Evolutionary conservation across 2,888 invertebrate species (phyloP), one percentile per base, ranked within the genome.

Genomic region (Chalcis sispes): DNA sequence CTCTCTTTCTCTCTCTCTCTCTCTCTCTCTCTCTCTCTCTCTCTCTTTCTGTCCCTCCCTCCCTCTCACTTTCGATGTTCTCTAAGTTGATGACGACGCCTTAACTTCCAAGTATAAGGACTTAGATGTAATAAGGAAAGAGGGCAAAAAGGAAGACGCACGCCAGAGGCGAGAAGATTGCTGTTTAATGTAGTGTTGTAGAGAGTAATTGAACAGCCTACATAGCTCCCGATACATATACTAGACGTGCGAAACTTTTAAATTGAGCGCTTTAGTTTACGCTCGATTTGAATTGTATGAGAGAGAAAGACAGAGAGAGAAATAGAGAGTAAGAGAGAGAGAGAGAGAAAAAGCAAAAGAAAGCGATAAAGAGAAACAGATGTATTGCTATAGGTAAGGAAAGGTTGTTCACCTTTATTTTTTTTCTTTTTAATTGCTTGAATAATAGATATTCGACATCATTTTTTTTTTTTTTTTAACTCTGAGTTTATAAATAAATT

Each of bases 131-230:
- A 20, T 32, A 65, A 36, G 13, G 46, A 32, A 42, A 42, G 46
- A 27, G 66, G 77, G n/a, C n/a, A n/a, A n/a, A n/a, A 70, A 75
- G 75, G 70, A 76, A 65, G 36, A 48, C 56, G 50, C 65, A 72
- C 56, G 82, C 77, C 77, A 64, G 72, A 78, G 76, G 73, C 80
- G 81, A 80, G 81, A 82, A 83, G 81, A 84, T 84, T 83, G 83
- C 81, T 83, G 82, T 81, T 84, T 84, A 84, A 85, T 84, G 84
- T 82, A 83, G 81, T 81, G 82, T 85, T 82, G 81, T 82, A 81
- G 83, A 84, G 77, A 80, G 50, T 5, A 75, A 58, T 29, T 69
- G 56, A 69, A 69, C 56, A 46, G 18, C 10, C 58, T 69, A 23
- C 48, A 32, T 32, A 66, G 20, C 42, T 27, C 18, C 10, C 20